A percentile compares a stretch with the other conserved stretches of the same genome.
Conservation (phyloP, 1,140 invertebrate species). For the Lepidurus packardi region DNA sequence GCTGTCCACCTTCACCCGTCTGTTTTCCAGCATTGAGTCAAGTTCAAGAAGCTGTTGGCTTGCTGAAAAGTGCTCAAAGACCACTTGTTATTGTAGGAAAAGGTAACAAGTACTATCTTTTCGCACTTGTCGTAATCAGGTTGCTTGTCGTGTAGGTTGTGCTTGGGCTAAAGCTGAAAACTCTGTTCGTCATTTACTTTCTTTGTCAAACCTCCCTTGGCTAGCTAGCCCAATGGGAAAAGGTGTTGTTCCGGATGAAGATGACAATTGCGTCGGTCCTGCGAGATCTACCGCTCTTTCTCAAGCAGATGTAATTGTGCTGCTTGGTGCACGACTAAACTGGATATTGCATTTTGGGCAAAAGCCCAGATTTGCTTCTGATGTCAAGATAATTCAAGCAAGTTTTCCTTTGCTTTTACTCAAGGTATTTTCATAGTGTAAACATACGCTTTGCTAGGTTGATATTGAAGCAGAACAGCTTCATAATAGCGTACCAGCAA, state of each 20-base stretch:
- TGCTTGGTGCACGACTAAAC: conserved; percentile 87
- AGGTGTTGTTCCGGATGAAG: conserved; percentile 80
- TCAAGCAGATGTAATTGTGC: conserved; percentile 78
- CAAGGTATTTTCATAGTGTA: conserved; percentile 23
- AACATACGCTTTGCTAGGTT: conserved; percentile 53
- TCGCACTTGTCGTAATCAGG: conserved; percentile 23
- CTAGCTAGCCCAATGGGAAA: conserved; percentile 94
- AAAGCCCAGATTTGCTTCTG: conserved; percentile 69
- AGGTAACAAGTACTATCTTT: conserved; percentile 49
- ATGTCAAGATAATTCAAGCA: conserved; percentile 87
- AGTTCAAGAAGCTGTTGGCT: conserved; percentile 60
- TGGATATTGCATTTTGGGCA: conserved; percentile 97
- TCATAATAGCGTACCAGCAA: conserved; percentile 73
- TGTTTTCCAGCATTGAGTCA: conserved; percentile 59
- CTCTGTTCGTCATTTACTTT: conserved; percentile 61
- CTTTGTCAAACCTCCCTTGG: conserved; percentile 66
- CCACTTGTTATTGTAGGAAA: conserved; percentile 91
- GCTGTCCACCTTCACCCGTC: conserved; percentile 57
- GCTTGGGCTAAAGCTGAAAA: conserved; percentile 74
- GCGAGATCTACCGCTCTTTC: conserved; percentile 79
- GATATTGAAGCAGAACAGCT: conserved; percentile 86
- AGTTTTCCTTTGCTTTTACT: conserved; percentile 28
- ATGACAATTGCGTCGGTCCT: conserved; percentile 68
- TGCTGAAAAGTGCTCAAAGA: conserved; percentile 63
- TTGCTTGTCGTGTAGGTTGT: conserved; percentile 52